Base-by-base conservation (phyloP, 2,113 vertebrate genomes). In the Hippocampus comes region DNA sequence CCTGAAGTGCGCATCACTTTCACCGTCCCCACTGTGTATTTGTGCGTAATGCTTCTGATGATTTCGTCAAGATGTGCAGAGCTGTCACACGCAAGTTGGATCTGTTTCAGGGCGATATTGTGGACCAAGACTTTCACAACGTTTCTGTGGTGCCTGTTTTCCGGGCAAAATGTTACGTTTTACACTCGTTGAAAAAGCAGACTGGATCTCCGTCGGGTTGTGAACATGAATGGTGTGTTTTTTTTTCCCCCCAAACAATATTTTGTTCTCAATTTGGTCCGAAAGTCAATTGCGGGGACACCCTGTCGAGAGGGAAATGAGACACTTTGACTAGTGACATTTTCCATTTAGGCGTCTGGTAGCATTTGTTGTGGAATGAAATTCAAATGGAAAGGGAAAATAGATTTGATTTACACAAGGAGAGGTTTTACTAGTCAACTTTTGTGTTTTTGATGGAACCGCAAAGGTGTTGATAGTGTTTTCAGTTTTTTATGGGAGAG, bases 221-320 rank as follows among this genome's bases (percentile, higher is more conserved):
- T 48, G 25, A 3, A 4, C 38, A 38, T 71, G 56, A 21, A 61
- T 30, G 55, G 57, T 63, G 55, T 18, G 8, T 67, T 46, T 20
- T 42, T 25, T 70, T 59, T 25, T 1, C 25, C 25, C 25, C 25
- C 63, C 27, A 55, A 70, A 59, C 41, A 71, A 38, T 38, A 38
- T 38, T 38, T 27, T n/a, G 67, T 73, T 64, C 25, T 27, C 4
- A 30, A 27, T 64, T 64, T 53, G 17, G 20, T 42, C 56, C 27
- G 30, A 70, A 72, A 72, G 73, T 64, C 65, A 48, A 59, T n/a
- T 63, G 38, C 71, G 59, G 68, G 41, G 63, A 60, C 57, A 67
- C 25, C 17, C 4, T 63, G 57, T 59, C 53, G 21, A 6, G 27
- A 42, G 12, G 41, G 2, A 55, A 68, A 38, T 34, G 14, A 23